Evolutionary conservation across 2,888 invertebrate species (phyloP).

Genomic region (Caenorhabditis sp.): DNA sequence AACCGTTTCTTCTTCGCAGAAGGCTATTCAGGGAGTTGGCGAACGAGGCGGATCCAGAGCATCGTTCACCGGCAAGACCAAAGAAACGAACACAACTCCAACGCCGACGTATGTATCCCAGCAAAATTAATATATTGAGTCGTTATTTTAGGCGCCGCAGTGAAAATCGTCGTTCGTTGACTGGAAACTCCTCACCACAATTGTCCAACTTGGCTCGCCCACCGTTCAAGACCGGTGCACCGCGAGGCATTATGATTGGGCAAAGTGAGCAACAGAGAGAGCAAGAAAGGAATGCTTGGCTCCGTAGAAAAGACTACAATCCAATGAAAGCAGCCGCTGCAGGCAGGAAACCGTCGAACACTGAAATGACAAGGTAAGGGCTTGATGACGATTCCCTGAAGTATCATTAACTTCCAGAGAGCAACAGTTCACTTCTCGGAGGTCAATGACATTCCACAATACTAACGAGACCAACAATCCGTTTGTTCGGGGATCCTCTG

Average conservation of each 20-base stretch:
- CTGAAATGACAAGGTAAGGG: constrained; percentile 51
- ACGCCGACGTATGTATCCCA: constrained; percentile 28
- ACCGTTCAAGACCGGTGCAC: constrained; percentile 53
- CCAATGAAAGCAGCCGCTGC: constrained; percentile 93
- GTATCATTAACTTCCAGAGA: constrained; percentile 55
- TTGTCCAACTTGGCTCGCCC: constrained; percentile 47
- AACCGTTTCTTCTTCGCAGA: constrained; percentile 60
- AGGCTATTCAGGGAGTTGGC: constrained; percentile 31
- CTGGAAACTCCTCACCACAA: constrained; percentile 60
- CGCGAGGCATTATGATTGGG: constrained; percentile 58
- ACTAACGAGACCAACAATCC: constrained; percentile 53
- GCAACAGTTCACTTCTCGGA: constrained; percentile 55
- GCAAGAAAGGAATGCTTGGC: constrained; percentile 95
- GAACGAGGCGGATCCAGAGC: constrained; percentile 45
- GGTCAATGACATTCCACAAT: constrained; percentile 75
- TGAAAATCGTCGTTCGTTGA: constrained; percentile 54
- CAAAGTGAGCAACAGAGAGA: constrained; percentile 85
- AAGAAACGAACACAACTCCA: constrained; percentile 39
- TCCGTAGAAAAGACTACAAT: constrained; percentile 95
- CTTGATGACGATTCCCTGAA: constrained; percentile 1
- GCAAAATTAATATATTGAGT: neutral
- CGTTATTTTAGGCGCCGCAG: constrained; percentile 33
- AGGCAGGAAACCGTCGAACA: constrained; percentile 69
- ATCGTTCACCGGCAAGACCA: constrained; percentile 37
- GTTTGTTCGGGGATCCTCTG: constrained; percentile 36